Evolutionary conservation across 37 sponge, comb jelly and placozoan genomes (phyloP).

Genomic region (Amphimedon queenslandica): DNA sequence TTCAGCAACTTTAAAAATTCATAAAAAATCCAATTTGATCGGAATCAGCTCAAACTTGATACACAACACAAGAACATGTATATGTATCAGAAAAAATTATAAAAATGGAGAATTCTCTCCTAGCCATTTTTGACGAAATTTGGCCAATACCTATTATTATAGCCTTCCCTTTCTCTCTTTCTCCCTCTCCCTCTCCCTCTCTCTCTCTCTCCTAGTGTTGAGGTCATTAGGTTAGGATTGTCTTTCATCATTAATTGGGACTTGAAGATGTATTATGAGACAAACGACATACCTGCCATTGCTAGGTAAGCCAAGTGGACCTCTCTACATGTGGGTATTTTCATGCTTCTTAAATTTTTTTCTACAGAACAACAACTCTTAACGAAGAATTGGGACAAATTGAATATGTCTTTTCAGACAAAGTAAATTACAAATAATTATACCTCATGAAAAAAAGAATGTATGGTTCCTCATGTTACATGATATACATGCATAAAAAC

Average conservation of each 20-base stretch:
- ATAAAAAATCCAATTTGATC: too few relatives aligned
- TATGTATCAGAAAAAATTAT: too few relatives aligned
- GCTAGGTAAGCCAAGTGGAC: slow-evolving; percentile 53
- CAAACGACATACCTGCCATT: slow-evolving; percentile 71
- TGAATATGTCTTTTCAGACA: slow-evolving; percentile 95
- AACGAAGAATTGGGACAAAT: slow-evolving; percentile 98
- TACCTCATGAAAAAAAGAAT: neutral
- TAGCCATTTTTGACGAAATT: too few relatives aligned
- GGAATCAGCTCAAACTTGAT: too few relatives aligned
- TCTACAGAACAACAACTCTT: slow-evolving; percentile 78
- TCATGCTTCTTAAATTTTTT: too few relatives aligned
- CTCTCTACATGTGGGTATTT: too few relatives aligned
- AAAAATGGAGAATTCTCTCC: too few relatives aligned
- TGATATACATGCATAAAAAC: too few relatives aligned
- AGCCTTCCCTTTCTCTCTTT: neutral
- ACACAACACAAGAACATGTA: too few relatives aligned
- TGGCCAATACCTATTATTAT: neutral
- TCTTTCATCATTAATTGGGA: slow-evolving; percentile 95
- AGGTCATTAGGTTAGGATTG: slow-evolving; percentile 91
- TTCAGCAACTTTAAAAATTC: too few relatives aligned
- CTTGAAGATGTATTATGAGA: slow-evolving; percentile 83
- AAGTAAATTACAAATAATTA: slow-evolving; percentile 31
- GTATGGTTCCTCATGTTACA: too few relatives aligned
- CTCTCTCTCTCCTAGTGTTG: slow-evolving; percentile 89
- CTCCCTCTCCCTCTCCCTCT: too few relatives aligned